These are phyloP conservation scores for Apostichopus californicus DNA, from an alignment of 35 echinoderm and acorn worm genomes.

Conservation along the genomic window DNA sequence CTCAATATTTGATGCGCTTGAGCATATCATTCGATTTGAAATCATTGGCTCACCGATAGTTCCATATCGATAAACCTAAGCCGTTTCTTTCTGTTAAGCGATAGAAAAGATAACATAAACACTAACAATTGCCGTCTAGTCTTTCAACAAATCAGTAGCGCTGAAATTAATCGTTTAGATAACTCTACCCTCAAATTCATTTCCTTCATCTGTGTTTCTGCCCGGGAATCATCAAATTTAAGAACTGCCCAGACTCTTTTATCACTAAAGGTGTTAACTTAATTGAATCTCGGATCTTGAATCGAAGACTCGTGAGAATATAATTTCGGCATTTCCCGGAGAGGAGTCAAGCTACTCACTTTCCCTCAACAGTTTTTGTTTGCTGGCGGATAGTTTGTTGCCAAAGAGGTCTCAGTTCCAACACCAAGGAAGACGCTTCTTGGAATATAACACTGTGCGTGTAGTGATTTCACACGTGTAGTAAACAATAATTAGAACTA, in stretches of 20 bases:
- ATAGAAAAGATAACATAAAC: not conserved
- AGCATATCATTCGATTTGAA: too few species aligned
- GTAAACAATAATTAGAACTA: conserved; percentile 53
- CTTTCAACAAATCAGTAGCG: not conserved
- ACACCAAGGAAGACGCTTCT: conserved; percentile 48
- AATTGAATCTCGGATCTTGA: conserved; percentile 51
- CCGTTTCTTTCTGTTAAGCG: conserved; percentile 7
- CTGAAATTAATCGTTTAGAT: conserved; percentile 57
- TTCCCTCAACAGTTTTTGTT: conserved; percentile 50
- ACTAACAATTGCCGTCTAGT: conserved; percentile 18
- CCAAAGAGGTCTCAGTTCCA: conserved; percentile 47
- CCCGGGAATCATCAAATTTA: conserved; percentile 53
- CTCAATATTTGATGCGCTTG: too few species aligned
- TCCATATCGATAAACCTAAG: conserved; percentile 1
- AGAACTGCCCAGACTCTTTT: conserved; percentile 49
- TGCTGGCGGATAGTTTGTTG: conserved; percentile 45
- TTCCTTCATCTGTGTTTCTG: conserved; percentile 37
- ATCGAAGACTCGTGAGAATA: conserved; percentile 58
- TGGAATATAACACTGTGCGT: conserved; percentile 24
- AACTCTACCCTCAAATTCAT: conserved; percentile 21
- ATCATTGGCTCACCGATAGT: too few species aligned
- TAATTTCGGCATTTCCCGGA: conserved; percentile 39
- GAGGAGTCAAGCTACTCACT: conserved; percentile 50
- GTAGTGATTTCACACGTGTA: conserved; percentile 57
- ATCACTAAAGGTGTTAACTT: conserved; percentile 50